Evolutionary conservation across 2,888 invertebrate species (phyloP).

Genomic region (Drosophila pseudotakahashii): DNA sequence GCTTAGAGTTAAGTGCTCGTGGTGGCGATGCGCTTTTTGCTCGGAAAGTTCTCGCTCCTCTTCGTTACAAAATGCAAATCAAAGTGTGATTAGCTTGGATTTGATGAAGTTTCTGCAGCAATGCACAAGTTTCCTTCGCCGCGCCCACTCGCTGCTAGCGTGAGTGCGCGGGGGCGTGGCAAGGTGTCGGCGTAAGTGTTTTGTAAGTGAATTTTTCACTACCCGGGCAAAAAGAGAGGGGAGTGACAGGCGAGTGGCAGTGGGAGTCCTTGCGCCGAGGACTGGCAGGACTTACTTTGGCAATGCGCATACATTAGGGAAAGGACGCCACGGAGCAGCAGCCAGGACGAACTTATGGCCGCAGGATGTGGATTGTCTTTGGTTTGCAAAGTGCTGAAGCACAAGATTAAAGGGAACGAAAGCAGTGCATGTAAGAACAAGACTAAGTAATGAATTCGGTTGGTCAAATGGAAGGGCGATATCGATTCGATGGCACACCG

Average conservation of each 20-base stretch:
- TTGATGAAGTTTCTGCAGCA: slow-evolving; percentile 72
- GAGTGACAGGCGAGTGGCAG: slow-evolving; percentile 30
- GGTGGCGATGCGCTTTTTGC: slow-evolving; percentile 60
- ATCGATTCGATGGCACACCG: slow-evolving; percentile 2
- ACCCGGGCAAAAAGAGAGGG: slow-evolving; percentile 19
- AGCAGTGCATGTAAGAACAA: slow-evolving; percentile 19
- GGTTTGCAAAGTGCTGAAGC: slow-evolving; percentile 31
- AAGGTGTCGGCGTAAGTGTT: slow-evolving; percentile 67
- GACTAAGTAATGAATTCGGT: slow-evolving; percentile 34
- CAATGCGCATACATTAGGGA: slow-evolving; percentile 54
- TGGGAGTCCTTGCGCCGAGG: slow-evolving; percentile 6
- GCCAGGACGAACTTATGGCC: slow-evolving; percentile 35
- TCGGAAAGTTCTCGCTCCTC: slow-evolving; percentile 43
- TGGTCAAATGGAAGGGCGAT: slow-evolving; percentile 9
- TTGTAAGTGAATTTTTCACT: slow-evolving; percentile 67
- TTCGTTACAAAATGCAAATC: slow-evolving; percentile 70
- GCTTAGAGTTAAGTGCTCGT: slow-evolving; percentile 67
- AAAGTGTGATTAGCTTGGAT: slow-evolving; percentile 78
- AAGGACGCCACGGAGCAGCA: slow-evolving; percentile 1
- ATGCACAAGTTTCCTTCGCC: slow-evolving; percentile 63
- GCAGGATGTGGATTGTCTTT: slow-evolving; percentile 33
- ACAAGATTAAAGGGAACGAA: slow-evolving; percentile 14
- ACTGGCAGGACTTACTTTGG: slow-evolving; percentile 38
- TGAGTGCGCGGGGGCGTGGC: slow-evolving; percentile 31
- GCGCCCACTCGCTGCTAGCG: slow-evolving; percentile 6